These are phyloP conservation scores for Sander lucioperca DNA, from an alignment of 2,113 vertebrate genomes.

Conservation along the genomic window DNA sequence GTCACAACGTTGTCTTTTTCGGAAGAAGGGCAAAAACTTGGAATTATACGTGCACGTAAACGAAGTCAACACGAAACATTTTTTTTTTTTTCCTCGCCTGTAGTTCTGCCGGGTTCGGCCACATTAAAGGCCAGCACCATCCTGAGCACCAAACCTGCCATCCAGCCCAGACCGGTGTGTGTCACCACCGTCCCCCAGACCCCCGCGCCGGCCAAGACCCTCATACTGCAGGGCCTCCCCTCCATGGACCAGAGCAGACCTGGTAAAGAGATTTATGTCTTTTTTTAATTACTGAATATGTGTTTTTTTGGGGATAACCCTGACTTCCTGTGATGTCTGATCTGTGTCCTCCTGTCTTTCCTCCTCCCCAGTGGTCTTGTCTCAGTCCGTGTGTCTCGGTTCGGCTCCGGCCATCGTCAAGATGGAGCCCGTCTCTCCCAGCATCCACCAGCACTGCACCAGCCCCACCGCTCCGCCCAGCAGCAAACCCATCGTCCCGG, in stretches of 20 bases:
- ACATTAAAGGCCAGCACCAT: constrained; percentile 78
- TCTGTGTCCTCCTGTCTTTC: neutral
- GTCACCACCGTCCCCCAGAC: constrained; percentile 77
- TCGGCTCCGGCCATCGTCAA: constrained; percentile 86
- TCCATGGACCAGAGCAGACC: constrained; percentile 77
- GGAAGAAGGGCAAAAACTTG: too few species aligned
- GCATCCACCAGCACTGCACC: constrained; percentile 70
- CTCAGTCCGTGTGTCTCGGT: constrained; percentile 83
- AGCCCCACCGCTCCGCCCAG: constrained; percentile 68
- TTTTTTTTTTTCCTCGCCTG: too few species aligned
- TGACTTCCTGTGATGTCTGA: neutral
- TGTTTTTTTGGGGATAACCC: neutral
- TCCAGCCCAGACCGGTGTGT: constrained; percentile 88
- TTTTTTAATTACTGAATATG: neutral
- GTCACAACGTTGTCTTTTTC: too few species aligned
- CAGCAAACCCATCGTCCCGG: constrained; percentile 88
- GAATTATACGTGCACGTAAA: too few species aligned
- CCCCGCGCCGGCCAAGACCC: constrained; percentile 78
- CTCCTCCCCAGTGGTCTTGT: constrained; percentile 82
- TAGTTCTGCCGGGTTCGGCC: constrained; percentile 40
- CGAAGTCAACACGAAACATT: too few species aligned
- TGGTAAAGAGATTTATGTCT: constrained; percentile 61
- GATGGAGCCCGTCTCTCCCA: constrained; percentile 84
- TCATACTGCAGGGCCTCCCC: constrained; percentile 87
- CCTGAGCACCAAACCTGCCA: constrained; percentile 83